Base-by-base conservation (phyloP, 2,888 invertebrate genomes). In the Pammene fasciana region DNA sequence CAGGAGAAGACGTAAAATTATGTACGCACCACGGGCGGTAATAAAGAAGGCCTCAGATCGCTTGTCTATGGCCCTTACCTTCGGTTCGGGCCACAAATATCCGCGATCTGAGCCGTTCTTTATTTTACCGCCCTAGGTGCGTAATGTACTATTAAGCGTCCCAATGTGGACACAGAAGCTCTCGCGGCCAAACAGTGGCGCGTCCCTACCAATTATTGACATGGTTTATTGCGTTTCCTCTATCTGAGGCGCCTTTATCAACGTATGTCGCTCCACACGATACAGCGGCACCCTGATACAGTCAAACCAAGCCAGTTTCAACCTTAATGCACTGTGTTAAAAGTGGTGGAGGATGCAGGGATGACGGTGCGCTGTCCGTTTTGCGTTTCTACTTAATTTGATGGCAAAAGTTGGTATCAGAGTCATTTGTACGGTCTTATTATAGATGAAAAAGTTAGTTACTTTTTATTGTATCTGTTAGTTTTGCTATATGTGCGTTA, bases 151-250 rank as follows among this genome's bases (percentile, higher is more conserved):
- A n/a, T n/a, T 46, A 41, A 65, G 62, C 70, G 66, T 65, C 72
- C 70, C 64, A 67, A 66, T 81, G 56, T 66, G 76, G 73, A 76
- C 78, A 73, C 71, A 59, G 61, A 36, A 38, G 34, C 68, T 75
- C 72, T 74, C 73, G 74, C 74, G 72, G 59, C 78, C 73, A 73
- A 79, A 78, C 79, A 78, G 76, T 77, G 75, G 78, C 79, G 78
- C 83, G 83, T 85, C 88, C 88, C 89, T 80, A 82, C 82, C 87
- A 90, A 90, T 91, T 90, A 90, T 86, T 86, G 87, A 83, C 85
- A 86, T 89, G 84, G 81, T 90, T 90, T 91, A 91, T 89, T 88
- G 83, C 85, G 75, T 77, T 78, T 80, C 78, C 82, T 83, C 80
- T 86, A 89, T 86, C 84, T 81, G 75, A 79, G 81, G 78, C 82